Evolutionary conservation across 2,888 invertebrate genomes (phyloP), one percentile per base, ranked within the genome.

Genomic region (Sipunculus nudus): DNA sequence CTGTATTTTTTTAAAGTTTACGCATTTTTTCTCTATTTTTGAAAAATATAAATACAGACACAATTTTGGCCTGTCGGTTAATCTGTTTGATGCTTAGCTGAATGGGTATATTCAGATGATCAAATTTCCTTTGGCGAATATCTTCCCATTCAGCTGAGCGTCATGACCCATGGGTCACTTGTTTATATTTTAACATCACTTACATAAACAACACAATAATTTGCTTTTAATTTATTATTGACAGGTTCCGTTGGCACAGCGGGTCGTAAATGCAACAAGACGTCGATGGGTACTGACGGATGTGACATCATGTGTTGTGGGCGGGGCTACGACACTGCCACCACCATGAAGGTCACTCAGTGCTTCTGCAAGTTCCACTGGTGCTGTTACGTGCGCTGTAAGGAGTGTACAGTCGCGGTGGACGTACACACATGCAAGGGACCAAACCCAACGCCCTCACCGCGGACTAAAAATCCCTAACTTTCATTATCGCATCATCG

Each of bases 381-480:
- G 88, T 93, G 93, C 84, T 93, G 93, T 85, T 90, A 90, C 82
- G 92, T 93, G 61, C 90, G 90, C 85, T 93, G 93, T 86, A 91
- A 92, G 84, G 90, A 90, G 59, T 93, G 93, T 31, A 69, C 72
- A 8, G 67, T 72, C 87, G 77, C 78, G 69, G 88, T 90, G 65
- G 92, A 94, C 79, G 87, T 90, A 53, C 91, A 94, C 81, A 93
- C 93, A 61, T 94, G 94, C 88, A 94, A 93, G 87, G 93, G 87
- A 60, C 67, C 67, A 21, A 66, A 64, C 60, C 65, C 62, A 39
- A 68, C 65, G 3, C 49, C 49, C 5, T 25, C 55, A 6, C 60
- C 53, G 19, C 29, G 29, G 43, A 53, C 53, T 19, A 28, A 41
- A 2, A n/a, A 39, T 19, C 43, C 43, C n/a, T n/a, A n/a, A n/a